Conservation (phyloP, 2,113 vertebrate genomes). For the Zapus hudsonius region DNA sequence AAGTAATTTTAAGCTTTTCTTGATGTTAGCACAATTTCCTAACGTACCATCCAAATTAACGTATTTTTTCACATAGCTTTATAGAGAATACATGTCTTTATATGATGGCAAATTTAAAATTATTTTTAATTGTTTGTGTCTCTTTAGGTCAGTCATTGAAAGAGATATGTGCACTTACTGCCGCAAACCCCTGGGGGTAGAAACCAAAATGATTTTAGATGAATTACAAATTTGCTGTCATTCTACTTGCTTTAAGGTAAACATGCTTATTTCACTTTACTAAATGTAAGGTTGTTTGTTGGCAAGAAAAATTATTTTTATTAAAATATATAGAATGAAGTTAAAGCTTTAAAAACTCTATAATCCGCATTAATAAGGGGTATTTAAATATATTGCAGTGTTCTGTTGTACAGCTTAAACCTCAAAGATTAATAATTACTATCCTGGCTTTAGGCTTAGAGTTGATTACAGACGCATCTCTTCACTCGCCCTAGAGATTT, state of each 20-base stretch:
- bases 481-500: constrained; percentile 39
- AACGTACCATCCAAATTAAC: neutral
- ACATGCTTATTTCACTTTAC: constrained; percentile 61
- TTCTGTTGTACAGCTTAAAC: constrained; percentile 27
- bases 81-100: neutral
- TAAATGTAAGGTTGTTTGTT: constrained; percentile 41
- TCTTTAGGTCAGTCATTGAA: constrained; percentile 89
- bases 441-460: constrained; percentile 35
- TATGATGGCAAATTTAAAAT: constrained; percentile 6
- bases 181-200: constrained; percentile 90
- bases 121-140: constrained; percentile 71
- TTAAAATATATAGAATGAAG: constrained; percentile 29
- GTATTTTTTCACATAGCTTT: neutral
- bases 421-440: constrained; percentile 49
- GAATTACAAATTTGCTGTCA: constrained; percentile 96
- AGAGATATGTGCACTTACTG: constrained; percentile 95
- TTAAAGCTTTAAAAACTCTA: constrained; percentile 30
- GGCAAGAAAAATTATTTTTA: constrained; percentile 53
- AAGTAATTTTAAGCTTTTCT: neutral
- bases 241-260: constrained; percentile 96
- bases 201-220: constrained; percentile 96
- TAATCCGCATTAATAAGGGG: constrained; percentile 52
- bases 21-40: constrained; percentile 18
- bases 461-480: constrained; percentile 39
- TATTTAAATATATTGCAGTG: constrained; percentile 7